Percentiles rank a stretch among this genome's conserved stretches.
Conservation (phyloP, 2,888 invertebrate genomes). For the Melanargia galathea region DNA sequence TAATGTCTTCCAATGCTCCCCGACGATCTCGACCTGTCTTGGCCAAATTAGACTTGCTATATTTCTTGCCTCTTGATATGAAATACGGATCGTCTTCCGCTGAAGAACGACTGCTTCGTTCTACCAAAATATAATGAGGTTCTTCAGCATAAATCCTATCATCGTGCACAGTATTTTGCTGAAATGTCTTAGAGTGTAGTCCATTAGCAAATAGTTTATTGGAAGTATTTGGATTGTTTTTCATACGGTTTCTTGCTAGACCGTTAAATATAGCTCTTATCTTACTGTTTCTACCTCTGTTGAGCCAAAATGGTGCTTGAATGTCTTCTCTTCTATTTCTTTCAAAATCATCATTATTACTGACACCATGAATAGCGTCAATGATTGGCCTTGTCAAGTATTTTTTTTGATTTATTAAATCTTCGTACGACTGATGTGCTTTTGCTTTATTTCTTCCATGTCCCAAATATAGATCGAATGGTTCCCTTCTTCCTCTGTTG, state of each 20-base stretch:
- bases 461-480: slow-evolving; percentile 59
- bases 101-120: slow-evolving; percentile 70
- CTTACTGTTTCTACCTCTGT: slow-evolving; percentile 57
- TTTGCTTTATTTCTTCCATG: slow-evolving; percentile 55
- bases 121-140: slow-evolving; percentile 78
- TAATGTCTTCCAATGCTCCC: slow-evolving; percentile 70
- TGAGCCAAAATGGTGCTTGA: slow-evolving; percentile 55
- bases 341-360: slow-evolving; percentile 57
- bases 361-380: slow-evolving; percentile 54
- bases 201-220: slow-evolving; percentile 27
- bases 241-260: slow-evolving; percentile 41
- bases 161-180: slow-evolving; percentile 60
- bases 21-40: slow-evolving; percentile 64
- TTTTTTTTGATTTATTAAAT: slow-evolving; percentile 60
- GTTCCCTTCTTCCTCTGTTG: slow-evolving; percentile 59
- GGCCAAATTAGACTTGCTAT: slow-evolving; percentile 48
- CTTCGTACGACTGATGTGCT: slow-evolving; percentile 15
- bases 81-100: slow-evolving; percentile 69
- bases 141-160: slow-evolving; percentile 78
- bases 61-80: slow-evolving; percentile 71
- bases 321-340: slow-evolving; percentile 48
- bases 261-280: slow-evolving; percentile 55
- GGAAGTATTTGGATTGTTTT: slow-evolving; percentile 17
- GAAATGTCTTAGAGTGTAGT: slow-evolving; percentile 44
- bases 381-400: slow-evolving; percentile 56